These are phyloP conservation scores for Heliconius himera DNA, from an alignment of 1,140 invertebrate species.

Conservation along the genomic window DNA sequence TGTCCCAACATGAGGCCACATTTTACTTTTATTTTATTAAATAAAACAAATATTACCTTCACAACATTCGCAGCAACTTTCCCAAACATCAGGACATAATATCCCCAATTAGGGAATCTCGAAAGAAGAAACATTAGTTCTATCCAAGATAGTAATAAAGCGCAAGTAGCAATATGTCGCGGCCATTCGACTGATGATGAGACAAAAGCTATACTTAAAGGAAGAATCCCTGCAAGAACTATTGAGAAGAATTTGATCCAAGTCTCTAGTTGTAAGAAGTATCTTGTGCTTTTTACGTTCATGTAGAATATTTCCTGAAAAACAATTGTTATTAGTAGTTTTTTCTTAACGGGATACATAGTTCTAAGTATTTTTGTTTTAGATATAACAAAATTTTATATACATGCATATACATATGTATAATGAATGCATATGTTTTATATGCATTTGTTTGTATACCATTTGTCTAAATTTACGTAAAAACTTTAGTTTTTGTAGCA, in stretches of 20 bases:
- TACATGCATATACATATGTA: no score
- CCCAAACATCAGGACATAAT: conserved; percentile 81
- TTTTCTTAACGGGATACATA: background rate
- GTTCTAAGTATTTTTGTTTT: no score
- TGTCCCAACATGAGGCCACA: no score
- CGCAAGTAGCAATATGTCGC: conserved; percentile 77
- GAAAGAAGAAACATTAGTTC: conserved; percentile 82
- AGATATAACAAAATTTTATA: no score
- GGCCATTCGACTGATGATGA: conserved; percentile 67
- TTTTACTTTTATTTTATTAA: background rate
- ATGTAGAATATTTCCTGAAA: conserved; percentile 80
- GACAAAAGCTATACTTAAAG: conserved; percentile 49
- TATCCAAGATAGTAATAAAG: conserved; percentile 80
- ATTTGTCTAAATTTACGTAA: no score
- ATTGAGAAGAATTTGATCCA: conserved; percentile 77
- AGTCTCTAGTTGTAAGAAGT: conserved; percentile 75
- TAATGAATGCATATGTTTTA: no score
- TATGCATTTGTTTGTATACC: no score
- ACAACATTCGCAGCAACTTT: conserved; percentile 78
- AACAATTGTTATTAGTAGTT: conserved; percentile 55
- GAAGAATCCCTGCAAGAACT: conserved; percentile 55
- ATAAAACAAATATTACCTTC: conserved; percentile 61
- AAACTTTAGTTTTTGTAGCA: no score
- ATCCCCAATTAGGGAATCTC: conserved; percentile 80
- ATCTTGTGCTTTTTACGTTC: conserved; percentile 68